A percentile compares a stretch with the other conserved stretches of the same genome.
Conservation (phyloP, 2,888 invertebrate genomes). For the Polydrusus tereticollis region DNA sequence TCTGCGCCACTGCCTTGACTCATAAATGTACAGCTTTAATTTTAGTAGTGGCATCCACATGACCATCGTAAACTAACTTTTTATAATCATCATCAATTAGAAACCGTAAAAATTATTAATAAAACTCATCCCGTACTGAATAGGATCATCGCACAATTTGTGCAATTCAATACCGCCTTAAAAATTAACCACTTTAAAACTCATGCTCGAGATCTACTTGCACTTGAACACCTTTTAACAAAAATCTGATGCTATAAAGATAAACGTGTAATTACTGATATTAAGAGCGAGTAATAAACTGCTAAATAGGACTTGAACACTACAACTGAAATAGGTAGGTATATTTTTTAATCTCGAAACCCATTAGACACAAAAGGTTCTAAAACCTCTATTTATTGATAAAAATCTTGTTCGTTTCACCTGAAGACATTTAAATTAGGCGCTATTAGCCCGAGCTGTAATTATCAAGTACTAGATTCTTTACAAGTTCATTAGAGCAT, state of each 20-base stretch:
- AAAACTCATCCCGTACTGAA: too few relatives aligned
- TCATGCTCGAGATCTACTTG: constrained; percentile 7
- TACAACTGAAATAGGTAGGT: constrained; percentile 42
- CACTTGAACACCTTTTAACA: constrained; percentile 36
- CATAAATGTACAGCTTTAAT: too few relatives aligned
- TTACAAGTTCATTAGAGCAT: constrained; percentile 21
- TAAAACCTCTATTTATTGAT: constrained; percentile 41
- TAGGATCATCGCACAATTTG: background rate
- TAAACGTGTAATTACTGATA: constrained; percentile 42
- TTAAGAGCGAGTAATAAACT: constrained; percentile 39
- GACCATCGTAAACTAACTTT: too few relatives aligned
- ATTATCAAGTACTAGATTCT: constrained; percentile 34
- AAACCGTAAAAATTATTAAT: too few relatives aligned
- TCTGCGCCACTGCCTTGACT: too few relatives aligned
- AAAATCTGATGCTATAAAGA: constrained; percentile 40
- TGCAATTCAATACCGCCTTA: constrained; percentile 1
- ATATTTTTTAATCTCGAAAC: constrained; percentile 42
- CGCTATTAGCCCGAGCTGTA: constrained; percentile 37
- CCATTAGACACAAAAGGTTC: constrained; percentile 40
- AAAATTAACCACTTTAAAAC: constrained; percentile 20
- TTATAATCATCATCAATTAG: too few relatives aligned
- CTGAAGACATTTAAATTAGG: constrained; percentile 44
- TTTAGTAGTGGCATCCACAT: too few relatives aligned
- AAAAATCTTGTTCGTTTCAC: constrained; percentile 41
- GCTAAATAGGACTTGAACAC: constrained; percentile 29